Evolutionary conservation across 2,888 invertebrate species (phyloP).

Genomic region (Psococerastis gibbosa): DNA sequence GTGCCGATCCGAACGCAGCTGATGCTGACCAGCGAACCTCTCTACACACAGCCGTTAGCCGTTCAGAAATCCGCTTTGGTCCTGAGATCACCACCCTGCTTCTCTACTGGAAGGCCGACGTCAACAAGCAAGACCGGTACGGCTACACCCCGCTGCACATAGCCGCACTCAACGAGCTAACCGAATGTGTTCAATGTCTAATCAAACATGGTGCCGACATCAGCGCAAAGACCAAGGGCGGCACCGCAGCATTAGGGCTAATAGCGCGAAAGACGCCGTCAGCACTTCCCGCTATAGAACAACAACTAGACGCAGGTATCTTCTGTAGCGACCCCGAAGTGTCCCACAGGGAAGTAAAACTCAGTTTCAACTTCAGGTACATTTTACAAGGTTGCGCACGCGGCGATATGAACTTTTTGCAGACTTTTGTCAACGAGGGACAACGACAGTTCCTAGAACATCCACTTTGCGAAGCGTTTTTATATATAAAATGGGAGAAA

Average conservation of each 20-base stretch:
- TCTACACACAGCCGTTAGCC: conserved; percentile 67
- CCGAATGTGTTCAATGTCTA: conserved; percentile 66
- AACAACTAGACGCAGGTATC: conserved; percentile 63
- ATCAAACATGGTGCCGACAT: conserved; percentile 74
- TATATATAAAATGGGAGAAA: conserved; percentile 79
- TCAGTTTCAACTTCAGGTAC: conserved; percentile 64
- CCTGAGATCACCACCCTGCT: conserved; percentile 36
- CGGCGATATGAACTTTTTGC: conserved; percentile 67
- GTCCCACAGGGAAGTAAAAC: conserved; percentile 58
- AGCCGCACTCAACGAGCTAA: conserved; percentile 67
- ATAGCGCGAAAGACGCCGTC: conserved; percentile 74
- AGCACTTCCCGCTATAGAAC: conserved; percentile 61
- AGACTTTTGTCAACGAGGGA: conserved; percentile 73
- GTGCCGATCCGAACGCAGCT: conserved; percentile 57
- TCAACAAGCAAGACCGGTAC: conserved; percentile 67
- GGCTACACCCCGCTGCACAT: conserved; percentile 73
- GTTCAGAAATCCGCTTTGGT: conserved; percentile 60
- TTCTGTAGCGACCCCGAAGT: conserved; percentile 21
- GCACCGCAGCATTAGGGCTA: conserved; percentile 67
- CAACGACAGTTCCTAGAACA: conserved; percentile 74
- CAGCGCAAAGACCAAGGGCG: conserved; percentile 72
- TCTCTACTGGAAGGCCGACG: conserved; percentile 61
- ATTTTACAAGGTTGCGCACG: conserved; percentile 66
- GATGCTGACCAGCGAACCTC: conserved; percentile 68
- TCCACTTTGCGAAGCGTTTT: conserved; percentile 71